These are phyloP conservation scores for Sarcophaga caerulescens DNA, from an alignment of 2,888 invertebrate genomes.

Conservation along the genomic window DNA sequence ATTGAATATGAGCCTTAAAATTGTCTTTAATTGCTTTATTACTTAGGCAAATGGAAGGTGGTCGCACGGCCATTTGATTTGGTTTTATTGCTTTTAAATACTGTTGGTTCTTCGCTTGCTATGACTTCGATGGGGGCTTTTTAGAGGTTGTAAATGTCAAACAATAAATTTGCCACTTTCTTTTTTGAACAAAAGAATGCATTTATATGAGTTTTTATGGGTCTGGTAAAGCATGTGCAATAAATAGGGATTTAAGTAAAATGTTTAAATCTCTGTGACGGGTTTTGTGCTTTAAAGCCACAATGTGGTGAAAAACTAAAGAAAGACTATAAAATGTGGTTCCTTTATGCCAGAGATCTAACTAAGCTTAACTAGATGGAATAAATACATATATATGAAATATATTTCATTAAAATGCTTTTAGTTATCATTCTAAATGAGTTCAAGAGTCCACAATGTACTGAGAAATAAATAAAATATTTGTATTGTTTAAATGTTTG, in stretches of 20 bases:
- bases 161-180: constrained; percentile 31
- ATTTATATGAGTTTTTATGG: not conserved
- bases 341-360: too few species aligned
- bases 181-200: not conserved
- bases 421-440: too few species aligned
- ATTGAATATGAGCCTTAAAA: constrained; percentile 41
- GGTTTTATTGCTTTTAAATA: constrained; percentile 22
- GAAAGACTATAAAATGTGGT: not conserved
- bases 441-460: too few species aligned
- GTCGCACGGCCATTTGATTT: constrained; percentile 2
- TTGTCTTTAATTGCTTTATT: constrained; percentile 46
- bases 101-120: not conserved
- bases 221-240: not conserved
- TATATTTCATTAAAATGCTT: too few species aligned
- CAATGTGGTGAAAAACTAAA: not conserved
- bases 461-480: not conserved
- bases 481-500: not conserved
- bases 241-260: not conserved
- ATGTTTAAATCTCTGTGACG: not conserved
- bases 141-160: constrained; percentile 43
- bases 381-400: too few species aligned
- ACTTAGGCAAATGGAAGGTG: constrained; percentile 36
- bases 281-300: not conserved
- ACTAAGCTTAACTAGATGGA: too few species aligned
- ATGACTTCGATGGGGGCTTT: constrained; percentile 13